Evolutionary conservation across 2,113 vertebrate genomes (phyloP).

Genomic region (Clarias batrachus): DNA sequence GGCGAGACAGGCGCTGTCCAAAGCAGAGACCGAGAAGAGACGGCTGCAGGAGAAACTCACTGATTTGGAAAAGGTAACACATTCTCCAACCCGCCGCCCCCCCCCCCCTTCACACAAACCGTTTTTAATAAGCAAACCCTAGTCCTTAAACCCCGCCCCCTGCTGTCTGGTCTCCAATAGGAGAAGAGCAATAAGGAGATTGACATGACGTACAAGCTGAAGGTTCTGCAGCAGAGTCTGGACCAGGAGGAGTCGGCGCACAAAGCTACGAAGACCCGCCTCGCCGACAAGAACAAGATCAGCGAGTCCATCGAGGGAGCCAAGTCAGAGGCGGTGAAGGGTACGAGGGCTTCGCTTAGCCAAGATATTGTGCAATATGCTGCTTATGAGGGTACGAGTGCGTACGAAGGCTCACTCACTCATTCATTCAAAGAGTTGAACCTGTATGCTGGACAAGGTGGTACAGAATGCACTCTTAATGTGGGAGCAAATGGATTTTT

Average conservation of each 20-base stretch:
- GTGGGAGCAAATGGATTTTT: background rate
- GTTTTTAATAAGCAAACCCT: background rate
- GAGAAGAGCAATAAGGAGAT: constrained; percentile 98
- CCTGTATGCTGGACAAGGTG: background rate
- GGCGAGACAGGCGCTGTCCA: constrained; percentile 80
- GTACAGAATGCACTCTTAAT: background rate
- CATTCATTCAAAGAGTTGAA: background rate
- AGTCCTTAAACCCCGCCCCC: background rate
- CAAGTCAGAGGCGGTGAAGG: constrained; percentile 97
- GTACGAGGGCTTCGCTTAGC: constrained; percentile 64
- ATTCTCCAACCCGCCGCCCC: background rate
- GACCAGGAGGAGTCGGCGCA: constrained; percentile 94
- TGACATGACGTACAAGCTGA: constrained; percentile 96
- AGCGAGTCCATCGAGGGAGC: constrained; percentile 96
- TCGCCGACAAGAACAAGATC: constrained; percentile 97
- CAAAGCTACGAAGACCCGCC: constrained; percentile 88
- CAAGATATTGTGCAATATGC: background rate
- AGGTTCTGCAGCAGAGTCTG: constrained; percentile 92
- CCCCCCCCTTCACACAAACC: constrained; percentile 2
- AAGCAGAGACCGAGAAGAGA: constrained; percentile 87
- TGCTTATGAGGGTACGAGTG: too few relatives aligned
- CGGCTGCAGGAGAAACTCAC: constrained; percentile 89
- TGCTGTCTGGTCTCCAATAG: constrained; percentile 63
- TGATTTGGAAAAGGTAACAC: constrained; percentile 88
- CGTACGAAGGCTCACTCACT: background rate